phyloP scores from a whole-genome alignment of 2,113 vertebrate species.

The Scopus umbretta region DNA sequence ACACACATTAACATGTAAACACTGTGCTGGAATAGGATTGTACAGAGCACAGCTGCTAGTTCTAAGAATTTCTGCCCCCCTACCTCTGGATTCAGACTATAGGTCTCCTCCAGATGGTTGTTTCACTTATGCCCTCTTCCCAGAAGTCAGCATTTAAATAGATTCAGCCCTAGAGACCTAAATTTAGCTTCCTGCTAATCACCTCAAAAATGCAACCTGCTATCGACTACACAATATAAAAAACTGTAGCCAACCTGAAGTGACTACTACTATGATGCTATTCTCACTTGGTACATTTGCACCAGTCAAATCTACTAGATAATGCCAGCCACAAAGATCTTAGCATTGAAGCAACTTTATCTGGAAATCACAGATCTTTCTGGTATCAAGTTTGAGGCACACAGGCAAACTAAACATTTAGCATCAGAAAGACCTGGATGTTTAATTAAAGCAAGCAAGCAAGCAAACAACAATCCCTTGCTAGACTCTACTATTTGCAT shows the following conservation, averaged over 20 bases:
- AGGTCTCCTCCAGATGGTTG: background rate
- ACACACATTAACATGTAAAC: background rate
- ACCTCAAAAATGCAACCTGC: background rate
- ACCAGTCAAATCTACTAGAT: background rate
- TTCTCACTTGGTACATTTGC: background rate
- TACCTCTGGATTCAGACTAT: background rate
- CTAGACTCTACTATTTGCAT: background rate
- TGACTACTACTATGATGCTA: background rate
- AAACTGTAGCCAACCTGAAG: background rate
- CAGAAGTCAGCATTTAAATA: background rate
- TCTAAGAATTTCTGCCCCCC: background rate
- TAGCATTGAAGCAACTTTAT: background rate
- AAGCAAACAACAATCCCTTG: background rate
- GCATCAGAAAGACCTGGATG: background rate
- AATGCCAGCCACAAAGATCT: background rate
- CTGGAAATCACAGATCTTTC: background rate
- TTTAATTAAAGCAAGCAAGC: background rate
- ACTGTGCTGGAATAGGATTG: background rate
- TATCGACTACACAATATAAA: background rate
- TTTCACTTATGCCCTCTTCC: background rate
- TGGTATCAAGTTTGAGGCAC: background rate
- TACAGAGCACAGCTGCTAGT: background rate
- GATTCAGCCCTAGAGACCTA: background rate
- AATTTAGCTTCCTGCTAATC: background rate
- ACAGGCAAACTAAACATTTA: background rate